These are phyloP conservation scores for Crotalus helleri DNA, from an alignment of 2,113 vertebrate genomes.

Conservation along the genomic window DNA sequence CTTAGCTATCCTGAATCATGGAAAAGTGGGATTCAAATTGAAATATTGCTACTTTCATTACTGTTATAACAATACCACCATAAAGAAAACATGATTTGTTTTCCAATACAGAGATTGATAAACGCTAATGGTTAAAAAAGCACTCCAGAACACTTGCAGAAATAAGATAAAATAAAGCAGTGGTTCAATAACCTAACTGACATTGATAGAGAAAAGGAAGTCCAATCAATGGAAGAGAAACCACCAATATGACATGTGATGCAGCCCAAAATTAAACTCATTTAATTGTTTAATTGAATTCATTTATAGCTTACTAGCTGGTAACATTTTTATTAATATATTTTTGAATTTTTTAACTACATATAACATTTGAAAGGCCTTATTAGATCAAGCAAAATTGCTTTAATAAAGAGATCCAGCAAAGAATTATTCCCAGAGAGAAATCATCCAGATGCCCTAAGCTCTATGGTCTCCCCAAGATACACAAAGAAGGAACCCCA, in stretches of 20 bases:
- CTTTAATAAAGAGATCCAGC: background rate
- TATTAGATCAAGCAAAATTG: background rate
- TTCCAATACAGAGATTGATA: too few species aligned
- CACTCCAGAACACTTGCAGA: background rate
- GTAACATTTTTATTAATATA: background rate
- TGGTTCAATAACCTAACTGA: background rate
- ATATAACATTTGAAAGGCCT: background rate
- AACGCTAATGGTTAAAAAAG: too few species aligned
- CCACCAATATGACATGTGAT: background rate
- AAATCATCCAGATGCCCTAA: too few species aligned
- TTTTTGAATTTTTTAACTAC: background rate
- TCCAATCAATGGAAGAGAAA: background rate
- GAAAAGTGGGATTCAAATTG: too few species aligned
- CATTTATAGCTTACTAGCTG: background rate
- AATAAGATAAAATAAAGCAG: background rate
- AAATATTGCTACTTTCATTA: too few species aligned
- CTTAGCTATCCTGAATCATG: too few species aligned
- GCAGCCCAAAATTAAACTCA: background rate
- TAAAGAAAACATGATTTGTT: too few species aligned
- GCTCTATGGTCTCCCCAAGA: too few species aligned
- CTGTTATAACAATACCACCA: too few species aligned
- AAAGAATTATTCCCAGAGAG: too few species aligned
- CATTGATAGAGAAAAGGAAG: background rate
- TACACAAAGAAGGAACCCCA: too few species aligned
- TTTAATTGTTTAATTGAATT: background rate